Base-by-base conservation (phyloP, 1,140 invertebrate genomes). In the Centruroides sculpturatus region DNA sequence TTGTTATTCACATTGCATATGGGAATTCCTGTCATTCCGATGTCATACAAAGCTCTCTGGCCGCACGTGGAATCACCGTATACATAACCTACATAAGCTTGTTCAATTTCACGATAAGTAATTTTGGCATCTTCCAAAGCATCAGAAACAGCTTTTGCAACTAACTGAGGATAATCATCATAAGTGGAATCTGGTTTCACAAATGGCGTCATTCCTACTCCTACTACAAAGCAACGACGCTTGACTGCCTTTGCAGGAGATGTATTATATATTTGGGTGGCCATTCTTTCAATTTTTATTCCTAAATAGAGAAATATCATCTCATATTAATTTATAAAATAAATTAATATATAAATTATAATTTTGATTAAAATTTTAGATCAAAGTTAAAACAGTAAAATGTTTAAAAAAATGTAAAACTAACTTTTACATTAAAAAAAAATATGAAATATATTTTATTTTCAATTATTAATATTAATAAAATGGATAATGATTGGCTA, bases 1-100 rank as follows among this genome's bases (percentile, higher is more conserved):
- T 97, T 97, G 71, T 99, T 99, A 75, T 98, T 98, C 0, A 98
- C 94, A 79, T 99, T 99, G 76, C 88, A 95, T 63, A 99, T 85
- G 5, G 96, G 96, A 68, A 98, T 95, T 34, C 94, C 96, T 49
- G 85, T 98, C 80, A 98, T 84, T 47, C 96, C 96, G 47, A 98
- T 75, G 72, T 92, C 85, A 73, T 99, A 99, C 3, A 99, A 69
- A 0, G 90, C 87, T 66, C 94, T 79, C 77, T 99, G 95, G 5
- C 96, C 96, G 76, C 85, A 88, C 11, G 93, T 93, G 2, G 95
- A 97, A 71, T 98, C 96, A 7, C 92, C 96, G 73, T 92, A 96
- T 10, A 97, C 92, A 75, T 95, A 99, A 12, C 93, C 93, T 62
- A 89, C 91, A 65, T 84, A 83, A 3, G 91, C 94, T 73, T 95